Evolutionary conservation across 2,888 invertebrate genomes (phyloP).

Genomic region (Marronus borbonicus): DNA sequence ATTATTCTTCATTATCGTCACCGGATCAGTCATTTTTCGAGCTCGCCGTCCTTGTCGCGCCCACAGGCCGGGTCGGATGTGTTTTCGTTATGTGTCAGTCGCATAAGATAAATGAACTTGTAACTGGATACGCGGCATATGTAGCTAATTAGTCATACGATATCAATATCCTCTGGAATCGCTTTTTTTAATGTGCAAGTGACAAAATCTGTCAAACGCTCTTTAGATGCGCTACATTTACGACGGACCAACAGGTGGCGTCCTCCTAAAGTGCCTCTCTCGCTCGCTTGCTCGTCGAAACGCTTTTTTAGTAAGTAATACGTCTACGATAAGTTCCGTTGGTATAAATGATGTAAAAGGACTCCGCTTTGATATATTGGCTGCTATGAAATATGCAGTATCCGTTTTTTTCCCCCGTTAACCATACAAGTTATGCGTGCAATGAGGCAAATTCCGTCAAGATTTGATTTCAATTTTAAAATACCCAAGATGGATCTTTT

Average conservation of each 20-base stretch:
- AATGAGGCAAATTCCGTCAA: background rate
- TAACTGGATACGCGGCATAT: slow-evolving; percentile 58
- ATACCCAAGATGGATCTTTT: background rate
- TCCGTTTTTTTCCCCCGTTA: background rate
- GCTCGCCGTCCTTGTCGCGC: background rate
- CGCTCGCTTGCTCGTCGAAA: slow-evolving; percentile 8
- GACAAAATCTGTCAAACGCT: slow-evolving; percentile 57
- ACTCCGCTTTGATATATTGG: background rate
- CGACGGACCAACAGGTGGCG: slow-evolving; percentile 39
- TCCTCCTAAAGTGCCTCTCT: slow-evolving; percentile 21
- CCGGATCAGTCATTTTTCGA: slow-evolving; percentile 37
- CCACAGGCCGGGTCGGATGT: slow-evolving; percentile 21
- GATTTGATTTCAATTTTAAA: slow-evolving; percentile 8
- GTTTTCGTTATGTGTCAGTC: slow-evolving; percentile 43
- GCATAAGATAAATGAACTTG: slow-evolving; percentile 49
- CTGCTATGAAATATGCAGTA: background rate
- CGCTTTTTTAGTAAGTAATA: slow-evolving; percentile 11
- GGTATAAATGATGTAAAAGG: slow-evolving; percentile 13
- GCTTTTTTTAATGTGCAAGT: slow-evolving; percentile 58
- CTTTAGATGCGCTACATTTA: slow-evolving; percentile 44
- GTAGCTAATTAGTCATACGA: slow-evolving; percentile 63
- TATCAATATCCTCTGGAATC: slow-evolving; percentile 62
- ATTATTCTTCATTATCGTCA: slow-evolving; percentile 45
- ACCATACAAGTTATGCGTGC: background rate
- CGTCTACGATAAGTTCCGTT: slow-evolving; percentile 12